Conservation (phyloP, 2,113 vertebrate genomes). For the Oreotrochilus melanogaster region DNA sequence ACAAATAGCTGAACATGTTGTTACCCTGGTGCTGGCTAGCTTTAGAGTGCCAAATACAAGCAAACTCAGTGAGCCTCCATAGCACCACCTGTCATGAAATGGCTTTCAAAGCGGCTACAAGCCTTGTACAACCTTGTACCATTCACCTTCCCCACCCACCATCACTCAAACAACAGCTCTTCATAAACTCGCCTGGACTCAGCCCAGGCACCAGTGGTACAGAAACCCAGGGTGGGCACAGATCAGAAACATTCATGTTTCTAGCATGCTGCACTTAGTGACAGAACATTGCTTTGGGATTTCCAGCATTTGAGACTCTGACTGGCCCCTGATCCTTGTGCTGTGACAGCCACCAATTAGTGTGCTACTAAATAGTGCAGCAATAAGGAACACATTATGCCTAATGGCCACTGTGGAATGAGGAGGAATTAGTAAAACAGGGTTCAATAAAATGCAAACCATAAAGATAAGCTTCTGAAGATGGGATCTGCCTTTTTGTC, state of each 20-base stretch:
- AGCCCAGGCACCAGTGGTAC: neutral
- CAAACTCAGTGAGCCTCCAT: constrained; percentile 80
- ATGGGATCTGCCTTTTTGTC: constrained; percentile 64
- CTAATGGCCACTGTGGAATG: constrained; percentile 67
- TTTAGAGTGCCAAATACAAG: constrained; percentile 79
- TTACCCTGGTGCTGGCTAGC: constrained; percentile 84
- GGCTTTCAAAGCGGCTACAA: constrained; percentile 45
- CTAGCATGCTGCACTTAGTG: neutral
- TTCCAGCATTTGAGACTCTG: neutral
- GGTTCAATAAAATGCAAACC: constrained; percentile 74
- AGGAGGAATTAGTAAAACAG: constrained; percentile 75
- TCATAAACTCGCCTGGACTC: neutral
- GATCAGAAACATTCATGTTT: neutral
- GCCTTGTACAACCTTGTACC: constrained; percentile 69
- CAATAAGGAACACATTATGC: constrained; percentile 73
- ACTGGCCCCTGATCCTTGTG: neutral
- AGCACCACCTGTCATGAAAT: constrained; percentile 85
- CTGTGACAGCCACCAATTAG: constrained; percentile 62
- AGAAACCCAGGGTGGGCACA: neutral
- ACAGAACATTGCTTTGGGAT: constrained; percentile 18
- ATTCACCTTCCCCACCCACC: constrained; percentile 49
- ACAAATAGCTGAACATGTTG: constrained; percentile 91
- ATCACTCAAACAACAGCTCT: constrained; percentile 52
- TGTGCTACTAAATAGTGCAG: constrained; percentile 60
- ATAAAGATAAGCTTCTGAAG: constrained; percentile 78